Base-by-base conservation (phyloP, 2,113 vertebrate genomes). In the Pelecanus crispus region DNA sequence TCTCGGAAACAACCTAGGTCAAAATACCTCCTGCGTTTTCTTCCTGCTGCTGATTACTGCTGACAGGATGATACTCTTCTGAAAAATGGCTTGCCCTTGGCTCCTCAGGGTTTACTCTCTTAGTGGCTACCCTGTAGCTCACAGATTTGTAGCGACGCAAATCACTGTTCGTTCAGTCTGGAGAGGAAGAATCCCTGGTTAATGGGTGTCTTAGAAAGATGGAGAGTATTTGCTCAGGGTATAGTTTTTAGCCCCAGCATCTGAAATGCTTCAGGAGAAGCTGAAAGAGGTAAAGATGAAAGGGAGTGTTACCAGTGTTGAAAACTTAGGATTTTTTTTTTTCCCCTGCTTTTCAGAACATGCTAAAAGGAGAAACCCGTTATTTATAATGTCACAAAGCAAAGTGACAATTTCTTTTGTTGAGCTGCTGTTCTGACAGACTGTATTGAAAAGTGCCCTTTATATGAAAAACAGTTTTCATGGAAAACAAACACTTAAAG, bases 361-460 rank as follows among this genome's bases (percentile, higher is more conserved):
- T 74, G 77, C 92, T 95, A 94, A 89, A 91, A 95, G 86, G 73
- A 96, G 96, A 96, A 96, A 95, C 94, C 92, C 13, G 1, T 88
- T 96, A 96, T 92, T 96, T 96, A 81, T 85, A 94, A 92, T 94
- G 96, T 95, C 92, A 96, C 83, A 92, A 96, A 92, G 95, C 72
- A 91, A 90, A 94, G 91, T 95, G 94, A 97, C 93, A 95, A 90
- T 91, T 96, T 82, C 93, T 94, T 95, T 95, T 95, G 95, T 91
- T 81, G 72, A 87, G 77, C 95, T 94, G 86, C 77, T 94, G 56
- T 86, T 93, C 95, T 97, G 96, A 95, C 90, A 93, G 88, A 72
- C 58, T 91, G 83, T 87, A 89, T 65, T 95, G 95, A 95, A 94
- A 96, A 95, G 86, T 96, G 94, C 72, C 95, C 96, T 95, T 95